Percentiles rank a stretch among this genome's conserved stretches.
These are phyloP conservation scores for Aurelia sp. DNA, from an alignment of 30 jellyfish, hydroid and myxozoan genomes.

Conservation along the genomic window DNA sequence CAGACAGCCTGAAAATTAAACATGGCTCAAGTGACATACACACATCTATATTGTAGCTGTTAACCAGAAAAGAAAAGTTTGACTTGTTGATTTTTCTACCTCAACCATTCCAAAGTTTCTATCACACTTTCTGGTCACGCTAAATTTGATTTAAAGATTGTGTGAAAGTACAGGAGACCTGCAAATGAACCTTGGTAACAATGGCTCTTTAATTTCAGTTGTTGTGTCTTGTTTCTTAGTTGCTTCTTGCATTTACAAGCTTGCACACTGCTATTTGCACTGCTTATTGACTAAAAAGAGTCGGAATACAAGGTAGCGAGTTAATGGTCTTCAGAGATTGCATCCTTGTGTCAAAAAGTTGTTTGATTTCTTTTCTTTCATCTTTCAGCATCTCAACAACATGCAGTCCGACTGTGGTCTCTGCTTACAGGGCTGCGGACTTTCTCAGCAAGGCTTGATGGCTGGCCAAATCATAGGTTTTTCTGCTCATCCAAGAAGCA, in stretches of 20 bases:
- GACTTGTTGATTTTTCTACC: not conserved
- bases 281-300: not conserved
- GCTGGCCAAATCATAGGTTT: no score
- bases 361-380: not conserved
- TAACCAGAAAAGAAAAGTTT: constrained; percentile 8
- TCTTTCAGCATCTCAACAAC: constrained; percentile 16
- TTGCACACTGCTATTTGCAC: constrained; percentile 2
- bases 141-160: not conserved
- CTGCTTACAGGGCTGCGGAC: no score
- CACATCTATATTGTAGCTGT: not conserved
- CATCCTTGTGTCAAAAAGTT: no score
- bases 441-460: no score
- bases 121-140: not conserved
- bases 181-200: not conserved
- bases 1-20: not conserved
- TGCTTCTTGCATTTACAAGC: constrained; percentile 4
- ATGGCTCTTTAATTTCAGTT: not conserved
- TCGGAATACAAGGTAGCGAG: not conserved
- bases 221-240: not conserved
- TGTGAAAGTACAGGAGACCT: constrained; percentile 1
- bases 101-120: not conserved
- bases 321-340: not conserved
- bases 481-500: no score
- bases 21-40: not conserved
- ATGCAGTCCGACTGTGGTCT: no score